These are phyloP conservation scores for Neolamprologus falcicula DNA, from an alignment of 2,113 vertebrate genomes.

Conservation along the genomic window DNA sequence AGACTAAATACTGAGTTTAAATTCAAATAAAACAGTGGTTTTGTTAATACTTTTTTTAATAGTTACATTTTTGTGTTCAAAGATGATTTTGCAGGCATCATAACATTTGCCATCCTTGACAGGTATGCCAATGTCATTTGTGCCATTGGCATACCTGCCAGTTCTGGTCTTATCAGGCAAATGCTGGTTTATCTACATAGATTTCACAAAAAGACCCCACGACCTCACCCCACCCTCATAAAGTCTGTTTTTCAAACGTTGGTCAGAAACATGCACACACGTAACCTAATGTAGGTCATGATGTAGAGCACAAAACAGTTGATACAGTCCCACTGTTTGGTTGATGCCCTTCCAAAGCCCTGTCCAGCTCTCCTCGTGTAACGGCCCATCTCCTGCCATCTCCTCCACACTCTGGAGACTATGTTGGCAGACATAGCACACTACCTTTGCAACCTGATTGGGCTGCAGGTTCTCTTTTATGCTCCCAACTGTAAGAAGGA, in stretches of 20 bases:
- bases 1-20: background rate
- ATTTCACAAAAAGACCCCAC: rapidly evolving
- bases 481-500: background rate
- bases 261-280: background rate
- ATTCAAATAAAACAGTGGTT: background rate
- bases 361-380: background rate
- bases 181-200: background rate
- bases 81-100: background rate
- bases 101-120: rapidly evolving
- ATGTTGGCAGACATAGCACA: background rate
- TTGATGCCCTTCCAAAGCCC: background rate
- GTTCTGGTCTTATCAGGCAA: background rate
- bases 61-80: background rate
- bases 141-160: rapidly evolving
- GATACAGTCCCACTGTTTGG: background rate
- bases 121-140: background rate
- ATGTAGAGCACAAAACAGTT: background rate
- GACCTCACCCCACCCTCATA: background rate
- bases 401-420: background rate
- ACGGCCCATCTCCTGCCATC: background rate
- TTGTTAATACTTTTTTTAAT: background rate
- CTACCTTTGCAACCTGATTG: background rate
- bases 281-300: rapidly evolving
- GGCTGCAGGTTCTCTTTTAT: background rate
- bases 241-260: background rate